phyloP scores from a whole-genome alignment of 2,797 vertebrate species.

The Petrocephalus schoutedeni region DNA sequence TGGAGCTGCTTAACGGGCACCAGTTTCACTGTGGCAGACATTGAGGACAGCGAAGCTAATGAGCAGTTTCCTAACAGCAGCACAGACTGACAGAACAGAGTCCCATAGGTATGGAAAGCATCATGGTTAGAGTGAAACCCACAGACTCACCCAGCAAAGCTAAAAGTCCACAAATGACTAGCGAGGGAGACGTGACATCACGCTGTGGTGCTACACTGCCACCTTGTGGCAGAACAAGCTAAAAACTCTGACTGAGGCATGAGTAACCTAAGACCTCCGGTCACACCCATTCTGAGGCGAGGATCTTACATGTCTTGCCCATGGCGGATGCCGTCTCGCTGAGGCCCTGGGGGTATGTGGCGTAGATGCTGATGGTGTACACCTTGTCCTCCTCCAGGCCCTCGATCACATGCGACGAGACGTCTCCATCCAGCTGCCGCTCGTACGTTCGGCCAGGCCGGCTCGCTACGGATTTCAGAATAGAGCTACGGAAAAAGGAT shows the following conservation, averaged over 20 bases:
- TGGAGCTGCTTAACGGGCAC: slow-evolving; percentile 65
- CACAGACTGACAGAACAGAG: neutral
- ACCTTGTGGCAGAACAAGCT: neutral
- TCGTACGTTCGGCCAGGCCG: slow-evolving; percentile 67
- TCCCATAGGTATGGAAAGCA: neutral
- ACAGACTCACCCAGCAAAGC: neutral
- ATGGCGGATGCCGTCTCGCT: slow-evolving; percentile 67
- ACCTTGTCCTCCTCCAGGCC: slow-evolving; percentile 75
- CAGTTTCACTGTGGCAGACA: slow-evolving; percentile 68
- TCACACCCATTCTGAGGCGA: neutral
- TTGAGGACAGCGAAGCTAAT: neutral
- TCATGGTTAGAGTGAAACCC: neutral
- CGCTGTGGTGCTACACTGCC: slow-evolving; percentile 4
- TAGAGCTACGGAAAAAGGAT: neutral
- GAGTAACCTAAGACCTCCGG: neutral
- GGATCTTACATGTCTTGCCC: slow-evolving; percentile 72
- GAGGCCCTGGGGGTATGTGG: slow-evolving; percentile 65
- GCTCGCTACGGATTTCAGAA: slow-evolving; percentile 52
- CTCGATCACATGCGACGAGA: slow-evolving; percentile 73
- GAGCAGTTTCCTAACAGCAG: neutral
- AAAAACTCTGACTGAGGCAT: neutral
- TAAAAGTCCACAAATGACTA: neutral
- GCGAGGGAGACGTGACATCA: slow-evolving; percentile 7
- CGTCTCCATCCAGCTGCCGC: slow-evolving; percentile 62
- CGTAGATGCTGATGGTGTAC: slow-evolving; percentile 73